Percentiles rank a stretch among this genome's conserved stretches.
Conservation (phyloP, 2,888 invertebrate genomes). For the Fabriciana adippe region DNA sequence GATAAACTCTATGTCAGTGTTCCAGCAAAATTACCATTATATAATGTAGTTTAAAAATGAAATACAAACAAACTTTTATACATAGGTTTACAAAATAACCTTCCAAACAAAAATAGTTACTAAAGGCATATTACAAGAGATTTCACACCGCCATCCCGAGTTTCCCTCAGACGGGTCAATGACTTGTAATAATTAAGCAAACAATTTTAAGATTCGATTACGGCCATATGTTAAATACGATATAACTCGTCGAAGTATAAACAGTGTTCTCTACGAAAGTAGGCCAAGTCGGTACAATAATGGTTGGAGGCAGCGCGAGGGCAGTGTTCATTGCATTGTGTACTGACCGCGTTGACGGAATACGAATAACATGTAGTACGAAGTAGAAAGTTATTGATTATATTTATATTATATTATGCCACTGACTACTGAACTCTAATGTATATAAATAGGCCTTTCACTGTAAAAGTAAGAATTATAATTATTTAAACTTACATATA, state of each 20-base stretch:
- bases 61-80: too few species aligned
- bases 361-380: slow-evolving; percentile 50
- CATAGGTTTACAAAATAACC: background rate
- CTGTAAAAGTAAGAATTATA: slow-evolving; percentile 2
- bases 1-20: too few species aligned
- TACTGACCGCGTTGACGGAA: slow-evolving; percentile 50
- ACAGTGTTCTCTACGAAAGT: slow-evolving; percentile 52
- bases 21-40: too few species aligned
- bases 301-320: slow-evolving; percentile 48
- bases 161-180: slow-evolving; percentile 58
- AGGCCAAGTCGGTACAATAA: slow-evolving; percentile 52
- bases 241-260: slow-evolving; percentile 34
- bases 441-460: slow-evolving; percentile 31
- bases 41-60: too few species aligned
- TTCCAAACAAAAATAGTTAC: slow-evolving; percentile 5
- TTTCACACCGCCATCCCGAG: slow-evolving; percentile 55
- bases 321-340: slow-evolving; percentile 48
- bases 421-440: slow-evolving; percentile 35
- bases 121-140: slow-evolving; percentile 37
- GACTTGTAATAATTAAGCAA: slow-evolving; percentile 47
- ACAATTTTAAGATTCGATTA: slow-evolving; percentile 39
- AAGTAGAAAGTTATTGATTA: slow-evolving; percentile 58
- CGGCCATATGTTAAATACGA: slow-evolving; percentile 31
- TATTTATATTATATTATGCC: slow-evolving; percentile 46
- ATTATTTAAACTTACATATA: too few species aligned